Evolutionary conservation across 2,888 invertebrate species (phyloP).

Genomic region (Acanthococcus lagerstroemiae): DNA sequence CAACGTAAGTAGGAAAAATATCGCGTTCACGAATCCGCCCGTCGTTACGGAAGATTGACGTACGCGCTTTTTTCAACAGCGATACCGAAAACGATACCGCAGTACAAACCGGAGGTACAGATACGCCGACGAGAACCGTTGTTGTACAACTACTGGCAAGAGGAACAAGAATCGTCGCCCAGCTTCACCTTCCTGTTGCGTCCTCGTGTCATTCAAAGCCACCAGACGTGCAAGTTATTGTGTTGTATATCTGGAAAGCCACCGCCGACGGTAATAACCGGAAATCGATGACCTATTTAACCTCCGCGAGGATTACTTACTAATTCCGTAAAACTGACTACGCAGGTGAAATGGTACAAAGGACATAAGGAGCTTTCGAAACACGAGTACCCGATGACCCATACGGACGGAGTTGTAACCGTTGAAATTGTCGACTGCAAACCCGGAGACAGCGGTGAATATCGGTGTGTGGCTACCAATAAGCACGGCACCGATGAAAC

Average conservation of each 20-base stretch:
- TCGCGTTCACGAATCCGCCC: too few species aligned
- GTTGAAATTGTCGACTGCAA: constrained; percentile 93
- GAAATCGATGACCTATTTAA: too few species aligned
- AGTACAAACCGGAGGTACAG: constrained; percentile 56
- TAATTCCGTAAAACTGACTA: too few species aligned
- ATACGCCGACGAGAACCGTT: constrained; percentile 70
- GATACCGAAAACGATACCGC: constrained; percentile 59
- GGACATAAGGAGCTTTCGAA: constrained; percentile 84
- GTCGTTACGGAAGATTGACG: neutral
- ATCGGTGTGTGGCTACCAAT: constrained; percentile 88
- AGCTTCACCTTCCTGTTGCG: constrained; percentile 96
- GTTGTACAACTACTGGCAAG: constrained; percentile 82
- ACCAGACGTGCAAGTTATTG: constrained; percentile 92
- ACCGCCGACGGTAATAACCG: constrained; percentile 78
- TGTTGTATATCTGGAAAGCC: constrained; percentile 95
- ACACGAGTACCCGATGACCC: constrained; percentile 81
- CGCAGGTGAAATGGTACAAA: constrained; percentile 57
- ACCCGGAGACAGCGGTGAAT: constrained; percentile 91
- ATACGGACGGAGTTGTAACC: constrained; percentile 90
- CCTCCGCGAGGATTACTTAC: too few species aligned
- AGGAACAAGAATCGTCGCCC: constrained; percentile 85
- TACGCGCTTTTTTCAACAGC: constrained; percentile 46
- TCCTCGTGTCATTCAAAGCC: constrained; percentile 94
- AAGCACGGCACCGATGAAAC: constrained; percentile 91
- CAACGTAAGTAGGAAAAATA: constrained; percentile 72